Base-by-base conservation (phyloP, 2,797 vertebrate species). In the Oreonectes daqikongensis region DNA sequence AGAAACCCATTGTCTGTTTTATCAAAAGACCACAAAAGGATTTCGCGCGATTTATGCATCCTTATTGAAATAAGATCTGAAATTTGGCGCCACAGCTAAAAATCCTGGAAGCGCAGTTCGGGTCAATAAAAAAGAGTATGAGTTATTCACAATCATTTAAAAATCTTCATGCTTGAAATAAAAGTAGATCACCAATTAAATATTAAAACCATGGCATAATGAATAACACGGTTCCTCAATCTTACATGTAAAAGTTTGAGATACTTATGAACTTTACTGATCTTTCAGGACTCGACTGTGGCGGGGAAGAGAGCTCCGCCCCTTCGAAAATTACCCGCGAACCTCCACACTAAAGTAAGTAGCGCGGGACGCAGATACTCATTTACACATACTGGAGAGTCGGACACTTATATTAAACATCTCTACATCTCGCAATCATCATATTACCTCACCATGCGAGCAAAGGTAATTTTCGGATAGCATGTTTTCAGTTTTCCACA, bases 221-320 rank as follows among this genome's bases (percentile, higher is more conserved):
- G 1, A 17, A 50, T 40, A 20, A 2, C 15, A 40, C 2, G 1
- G 17, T 14, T 63, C 1, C 32, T 22, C 0, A 17, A 28, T 69
- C 4, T 10, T 18, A 10, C 35, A 2, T 18, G 5, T 24, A 9
- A 1, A 71, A 3, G 20, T 60, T 1, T 67, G 22, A 14, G 12
- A 42, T 82, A 5, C 2, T 72, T 40, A 52, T 72, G 48, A 44
- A 8, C 40, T 79, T 64, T 86, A 88, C 10, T 53, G 1, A 74
- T 38, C 93, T 93, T 86, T 2, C 70, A 90, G 92, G 93, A 93
- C 90, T 11, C 77, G 48, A 14, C 3, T 28, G 59, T 88, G 90
- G 92, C 92, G 92, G 91, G 93, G 87, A 91, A 91, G 89, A 85
- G 14, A 79, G 87, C 87, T 86, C 6, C 78, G 26, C 26, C 26